Base-by-base conservation (phyloP, 2,888 invertebrate species). In the Sycophila texana region DNA sequence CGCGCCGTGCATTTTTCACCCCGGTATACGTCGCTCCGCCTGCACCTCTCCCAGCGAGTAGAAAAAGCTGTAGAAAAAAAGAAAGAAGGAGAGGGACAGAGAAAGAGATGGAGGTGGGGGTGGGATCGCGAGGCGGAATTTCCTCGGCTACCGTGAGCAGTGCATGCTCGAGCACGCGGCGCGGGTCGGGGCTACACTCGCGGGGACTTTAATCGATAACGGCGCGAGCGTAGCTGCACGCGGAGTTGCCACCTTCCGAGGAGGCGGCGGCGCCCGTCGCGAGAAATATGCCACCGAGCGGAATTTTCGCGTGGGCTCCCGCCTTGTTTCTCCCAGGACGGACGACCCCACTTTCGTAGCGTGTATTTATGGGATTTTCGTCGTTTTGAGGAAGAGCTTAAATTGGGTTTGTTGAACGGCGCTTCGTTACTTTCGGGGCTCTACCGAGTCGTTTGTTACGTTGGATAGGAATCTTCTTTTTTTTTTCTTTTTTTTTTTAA, bases 151-250 rank as follows among this genome's bases (percentile, higher is more conserved):
- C 39, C 18, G 5, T n/a, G 61, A 18, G 51, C 51, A 51, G 4
- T 30, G 72, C 80, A 79, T 81, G 70, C 78, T 80, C 82, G 75
- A 77, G 79, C 79, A 82, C 76, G 51, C 51, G 81, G 71, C 82
- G 80, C 73, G 81, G 82, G 83, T 26, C 26, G 26, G 26, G 26
- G 26, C 26, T 26, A 55, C 49, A 72, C 61, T 63, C 63, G 74
- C 82, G 66, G 81, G 81, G 77, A 81, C 83, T 81, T 79, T 73
- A 81, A 84, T 84, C 84, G 84, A 84, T 84, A 83, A 77, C 74
- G 53, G n/a, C 16, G 53, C 60, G 77, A 61, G 78, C 71, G 75
- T n/a, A 63, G 71, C 60, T 51, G 70, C 39, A 39, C 39, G 39
- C 39, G 39, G 39, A 39, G 39, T 39, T 39, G 39, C 39, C 39